These are phyloP conservation scores for Ctenopoma multispine DNA, from an alignment of 2,797 vertebrate species.

Conservation along the genomic window DNA sequence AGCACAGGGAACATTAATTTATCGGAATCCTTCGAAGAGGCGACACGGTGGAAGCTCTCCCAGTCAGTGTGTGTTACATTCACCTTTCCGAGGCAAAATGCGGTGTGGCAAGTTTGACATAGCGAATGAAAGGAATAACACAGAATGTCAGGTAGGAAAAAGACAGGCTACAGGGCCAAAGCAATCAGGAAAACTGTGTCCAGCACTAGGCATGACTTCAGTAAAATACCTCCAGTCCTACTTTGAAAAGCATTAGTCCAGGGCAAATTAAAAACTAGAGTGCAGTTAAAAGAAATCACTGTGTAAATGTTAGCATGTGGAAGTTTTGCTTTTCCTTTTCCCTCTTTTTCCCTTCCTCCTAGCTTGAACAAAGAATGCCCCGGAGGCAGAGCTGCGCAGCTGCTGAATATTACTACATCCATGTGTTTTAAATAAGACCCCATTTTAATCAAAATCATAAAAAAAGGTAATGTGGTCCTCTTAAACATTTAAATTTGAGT, in stretches of 20 bases:
- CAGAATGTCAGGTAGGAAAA: constrained; percentile 82
- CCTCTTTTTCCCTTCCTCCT: constrained; percentile 60
- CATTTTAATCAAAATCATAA: constrained; percentile 91
- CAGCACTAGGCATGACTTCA: constrained; percentile 84
- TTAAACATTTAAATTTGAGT: constrained; percentile 83
- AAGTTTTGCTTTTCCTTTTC: constrained; percentile 82
- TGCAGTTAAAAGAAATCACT: constrained; percentile 91
- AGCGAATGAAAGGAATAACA: constrained; percentile 74
- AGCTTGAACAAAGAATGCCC: constrained; percentile 84
- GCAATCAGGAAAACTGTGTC: constrained; percentile 80
- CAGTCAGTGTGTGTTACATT: constrained; percentile 54
- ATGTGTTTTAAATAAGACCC: constrained; percentile 88
- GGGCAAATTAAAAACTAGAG: constrained; percentile 89
- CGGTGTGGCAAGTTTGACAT: constrained; percentile 82
- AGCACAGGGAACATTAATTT: constrained; percentile 61
- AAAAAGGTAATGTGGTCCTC: constrained; percentile 84
- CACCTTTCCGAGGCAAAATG: constrained; percentile 62
- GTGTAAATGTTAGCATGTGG: constrained; percentile 92
- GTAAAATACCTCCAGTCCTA: constrained; percentile 85
- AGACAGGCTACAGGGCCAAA: constrained; percentile 69
- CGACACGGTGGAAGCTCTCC: constrained; percentile 64
- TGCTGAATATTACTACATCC: constrained; percentile 87
- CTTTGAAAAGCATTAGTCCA: constrained; percentile 89
- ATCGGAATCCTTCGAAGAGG: constrained; percentile 73
- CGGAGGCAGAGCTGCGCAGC: constrained; percentile 81